Evolutionary conservation across 2,113 vertebrate genomes (phyloP), one percentile per base, ranked within the genome.

Genomic region (Eurystomus gularis): DNA sequence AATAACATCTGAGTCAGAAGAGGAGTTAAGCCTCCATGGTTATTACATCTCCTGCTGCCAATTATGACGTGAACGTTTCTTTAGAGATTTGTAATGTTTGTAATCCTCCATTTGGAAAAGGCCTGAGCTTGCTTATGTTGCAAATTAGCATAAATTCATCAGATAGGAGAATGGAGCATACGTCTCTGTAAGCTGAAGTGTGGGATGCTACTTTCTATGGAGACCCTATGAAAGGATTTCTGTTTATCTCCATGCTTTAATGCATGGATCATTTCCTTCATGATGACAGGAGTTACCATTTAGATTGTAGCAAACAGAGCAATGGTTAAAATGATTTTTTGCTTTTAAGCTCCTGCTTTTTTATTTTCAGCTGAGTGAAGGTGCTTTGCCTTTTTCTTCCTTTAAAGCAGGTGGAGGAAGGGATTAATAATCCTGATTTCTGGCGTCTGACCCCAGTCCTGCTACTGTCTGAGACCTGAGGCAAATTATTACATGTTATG

Each of bases 11-110:
- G 86, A 89, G 94, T 40, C 95, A 94, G 81, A 89, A 40, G n/a
- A 72, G 73, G 86, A 94, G 82, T 93, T 94, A 86, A 95, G 4
- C 33, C n/a, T 70, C 35, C 0, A 0, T 52, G 61, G 60, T 86
- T 40, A 52, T 86, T 92, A 68, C 86, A 79, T 75, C 83, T 95
- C 57, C 81, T 76, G 83, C 88, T 96, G 95, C 95, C 93, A 96
- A 13, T 86, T 68, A 40, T 86, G 94, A 96, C 8, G 11, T 72
- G 3, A 49, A 52, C 70, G 76, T 96, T 92, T 93, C 92, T 86
- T 78, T 24, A 49, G 88, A 66, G 85, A 73, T 86, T 33, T 86
- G 55, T 60, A 90, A 64, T 0, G 8, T 82, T 85, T 75, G 87
- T 80, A 88, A 77, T 86, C 62, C 86, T 87, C 52, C 88, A 10